Base-by-base conservation (phyloP, 1,140 invertebrate genomes). In the Drosophila melanica region DNA sequence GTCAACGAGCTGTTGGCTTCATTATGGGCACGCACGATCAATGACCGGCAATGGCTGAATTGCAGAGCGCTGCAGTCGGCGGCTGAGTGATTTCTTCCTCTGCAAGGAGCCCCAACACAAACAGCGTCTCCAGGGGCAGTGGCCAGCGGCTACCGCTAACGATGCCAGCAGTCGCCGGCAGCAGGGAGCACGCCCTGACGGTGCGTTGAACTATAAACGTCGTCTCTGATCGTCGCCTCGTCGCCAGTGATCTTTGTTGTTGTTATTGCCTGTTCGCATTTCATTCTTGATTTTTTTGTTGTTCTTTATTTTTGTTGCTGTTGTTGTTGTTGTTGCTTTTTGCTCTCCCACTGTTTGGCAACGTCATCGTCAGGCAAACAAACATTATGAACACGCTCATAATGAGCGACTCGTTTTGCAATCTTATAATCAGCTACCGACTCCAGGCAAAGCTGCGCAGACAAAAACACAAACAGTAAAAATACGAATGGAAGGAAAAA, bases 201-300 rank as follows among this genome's bases (percentile, higher is more conserved):
- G 82, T 82, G 82, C 82, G 82, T 87, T 87, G 82, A 87, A 87
- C 82, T 82, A 87, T 87, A 87, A 87, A 87, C 82, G 84, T 87
- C 78, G 81, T 75, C 53, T 45, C 37, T 45, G 62, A 37, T 55
- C 59, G 54, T 51, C 27, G 55, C 39, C 39, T 69, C 18, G 54
- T 23, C 42, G 70, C 41, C 81, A 66, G 47, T 41, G 73, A 41
- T 64, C 53, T 57, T 70, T 73, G 58, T 59, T 77, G 33, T 48
- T 55, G 60, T 65, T 75, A 41, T 55, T 75, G 68, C 42, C 42
- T 75, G 64, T 72, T 73, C 79, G 82, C 75, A 87, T 81, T 86
- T 87, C 84, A 87, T 87, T 87, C 84, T 89, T 87, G 84, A 77
- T 62, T 87, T 81, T 62, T 51, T 14, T 44, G 27, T 18, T 55